A percentile compares a stretch with the other conserved stretches of the same genome.
phyloP scores from a whole-genome alignment of 2,797 vertebrate genomes.

The Myotis planiceps region DNA sequence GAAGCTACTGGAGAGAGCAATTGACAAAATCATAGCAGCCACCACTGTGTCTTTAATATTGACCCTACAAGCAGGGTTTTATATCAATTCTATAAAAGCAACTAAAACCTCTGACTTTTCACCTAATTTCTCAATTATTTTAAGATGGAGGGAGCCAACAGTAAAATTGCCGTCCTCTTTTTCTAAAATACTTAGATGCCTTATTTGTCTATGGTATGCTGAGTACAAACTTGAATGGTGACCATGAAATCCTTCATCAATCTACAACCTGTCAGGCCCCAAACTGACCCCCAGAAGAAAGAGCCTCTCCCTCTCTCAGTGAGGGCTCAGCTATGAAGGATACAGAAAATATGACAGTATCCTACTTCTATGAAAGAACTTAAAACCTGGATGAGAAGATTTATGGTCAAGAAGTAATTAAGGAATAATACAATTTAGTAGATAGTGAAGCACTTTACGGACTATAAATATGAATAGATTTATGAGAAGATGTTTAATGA shows the following conservation, averaged over 20 bases:
- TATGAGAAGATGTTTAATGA: neutral
- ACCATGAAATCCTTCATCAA: neutral
- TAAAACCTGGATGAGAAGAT: neutral
- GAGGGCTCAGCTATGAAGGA: rapidly evolving
- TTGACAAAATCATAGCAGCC: neutral
- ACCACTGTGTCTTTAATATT: neutral
- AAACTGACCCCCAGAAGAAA: neutral
- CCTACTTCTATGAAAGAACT: neutral
- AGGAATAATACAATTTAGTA: neutral
- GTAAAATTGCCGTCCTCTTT: neutral
- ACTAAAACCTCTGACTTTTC: neutral
- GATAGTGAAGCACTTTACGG: neutral
- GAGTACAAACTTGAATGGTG: too few species aligned
- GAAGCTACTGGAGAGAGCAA: rapidly evolving
- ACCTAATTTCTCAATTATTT: neutral
- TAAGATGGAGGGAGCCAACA: neutral
- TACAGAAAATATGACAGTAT: neutral
- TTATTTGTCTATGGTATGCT: neutral
- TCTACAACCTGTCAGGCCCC: too few species aligned
- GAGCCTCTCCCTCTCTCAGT: neutral
- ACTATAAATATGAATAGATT: neutral
- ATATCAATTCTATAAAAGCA: neutral
- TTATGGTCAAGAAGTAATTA: neutral
- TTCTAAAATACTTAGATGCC: neutral
- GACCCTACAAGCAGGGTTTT: neutral